Percentiles rank a stretch among this genome's conserved stretches.
Evolutionary conservation across 2,113 vertebrate genomes (phyloP).

Genomic region (Paramisgurnus dabryanus): DNA sequence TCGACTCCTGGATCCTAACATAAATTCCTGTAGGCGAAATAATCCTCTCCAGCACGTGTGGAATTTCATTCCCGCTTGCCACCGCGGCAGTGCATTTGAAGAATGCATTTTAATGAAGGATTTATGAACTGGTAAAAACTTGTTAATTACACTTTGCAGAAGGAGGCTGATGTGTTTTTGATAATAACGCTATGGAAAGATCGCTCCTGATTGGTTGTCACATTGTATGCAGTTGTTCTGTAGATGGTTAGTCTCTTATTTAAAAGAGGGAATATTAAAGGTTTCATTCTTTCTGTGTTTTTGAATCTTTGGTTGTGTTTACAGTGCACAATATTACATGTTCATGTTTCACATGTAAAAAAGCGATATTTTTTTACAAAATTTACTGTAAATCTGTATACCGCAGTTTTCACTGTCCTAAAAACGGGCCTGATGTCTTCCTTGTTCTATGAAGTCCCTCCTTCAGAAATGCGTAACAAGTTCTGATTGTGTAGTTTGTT

Average conservation of each 20-base stretch:
- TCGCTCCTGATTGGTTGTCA: conserved; percentile 50
- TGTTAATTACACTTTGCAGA: conserved; percentile 70
- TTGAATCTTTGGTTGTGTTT: too few relatives aligned
- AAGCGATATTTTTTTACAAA: too few relatives aligned
- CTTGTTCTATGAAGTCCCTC: too few relatives aligned
- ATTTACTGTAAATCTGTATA: too few relatives aligned
- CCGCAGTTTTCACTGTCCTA: too few relatives aligned
- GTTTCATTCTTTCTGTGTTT: too few relatives aligned
- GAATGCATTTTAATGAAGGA: conserved; percentile 68
- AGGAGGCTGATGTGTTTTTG: conserved; percentile 63
- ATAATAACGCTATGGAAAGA: conserved; percentile 61
- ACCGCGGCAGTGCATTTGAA: conserved; percentile 52
- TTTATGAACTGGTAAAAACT: conserved; percentile 66
- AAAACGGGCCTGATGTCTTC: too few relatives aligned
- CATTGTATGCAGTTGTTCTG: conserved; percentile 47
- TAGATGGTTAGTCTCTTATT: conserved; percentile 62
- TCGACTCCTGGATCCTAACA: conserved; percentile 56
- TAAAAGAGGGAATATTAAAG: conserved; percentile 60
- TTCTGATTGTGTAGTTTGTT: too few relatives aligned
- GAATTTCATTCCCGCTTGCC: conserved; percentile 66
- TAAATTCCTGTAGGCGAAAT: conserved; percentile 61
- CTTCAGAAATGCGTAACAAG: too few relatives aligned
- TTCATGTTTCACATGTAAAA: too few relatives aligned
- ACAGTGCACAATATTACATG: too few relatives aligned
- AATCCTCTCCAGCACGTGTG: conserved; percentile 61